phyloP scores from a whole-genome alignment of 1,140 invertebrate genomes.

The Pectinophora gossypiella region DNA sequence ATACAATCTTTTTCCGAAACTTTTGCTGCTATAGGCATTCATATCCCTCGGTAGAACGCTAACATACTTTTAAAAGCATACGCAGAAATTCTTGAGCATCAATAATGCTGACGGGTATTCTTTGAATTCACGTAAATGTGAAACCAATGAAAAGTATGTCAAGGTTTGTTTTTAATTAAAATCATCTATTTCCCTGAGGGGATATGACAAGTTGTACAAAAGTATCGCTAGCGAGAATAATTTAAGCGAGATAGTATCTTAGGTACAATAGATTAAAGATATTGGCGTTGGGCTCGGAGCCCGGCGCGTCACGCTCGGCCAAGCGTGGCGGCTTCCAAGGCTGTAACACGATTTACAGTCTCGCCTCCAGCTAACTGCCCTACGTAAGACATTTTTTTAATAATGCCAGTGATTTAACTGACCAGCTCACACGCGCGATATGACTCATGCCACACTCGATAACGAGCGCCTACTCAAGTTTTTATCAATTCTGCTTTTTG shows the following conservation, averaged over 20 bases:
- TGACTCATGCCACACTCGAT: neutral
- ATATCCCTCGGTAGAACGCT: too few relatives aligned
- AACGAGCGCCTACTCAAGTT: neutral
- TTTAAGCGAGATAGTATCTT: slow-evolving; percentile 14
- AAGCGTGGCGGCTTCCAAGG: slow-evolving; percentile 61
- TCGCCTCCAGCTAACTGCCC: slow-evolving; percentile 37
- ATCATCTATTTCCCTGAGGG: neutral
- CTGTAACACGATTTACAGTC: slow-evolving; percentile 51
- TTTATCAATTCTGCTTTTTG: neutral
- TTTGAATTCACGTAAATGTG: too few relatives aligned
- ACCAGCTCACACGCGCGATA: neutral
- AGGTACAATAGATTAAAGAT: slow-evolving; percentile 50
- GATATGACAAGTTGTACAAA: neutral
- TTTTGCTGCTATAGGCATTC: too few relatives aligned
- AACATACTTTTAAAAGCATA: too few relatives aligned
- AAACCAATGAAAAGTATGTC: too few relatives aligned
- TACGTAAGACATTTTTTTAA: slow-evolving; percentile 37
- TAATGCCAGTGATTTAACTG: neutral
- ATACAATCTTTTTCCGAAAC: too few relatives aligned
- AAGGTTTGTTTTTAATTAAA: too few relatives aligned
- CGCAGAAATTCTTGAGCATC: too few relatives aligned
- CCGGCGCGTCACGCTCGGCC: slow-evolving; percentile 50
- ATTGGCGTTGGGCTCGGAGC: slow-evolving; percentile 35
- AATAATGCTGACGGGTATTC: too few relatives aligned
- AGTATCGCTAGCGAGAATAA: neutral